Evolutionary conservation across 2,113 vertebrate genomes (phyloP).

Genomic region (Dryoscopus gambensis): DNA sequence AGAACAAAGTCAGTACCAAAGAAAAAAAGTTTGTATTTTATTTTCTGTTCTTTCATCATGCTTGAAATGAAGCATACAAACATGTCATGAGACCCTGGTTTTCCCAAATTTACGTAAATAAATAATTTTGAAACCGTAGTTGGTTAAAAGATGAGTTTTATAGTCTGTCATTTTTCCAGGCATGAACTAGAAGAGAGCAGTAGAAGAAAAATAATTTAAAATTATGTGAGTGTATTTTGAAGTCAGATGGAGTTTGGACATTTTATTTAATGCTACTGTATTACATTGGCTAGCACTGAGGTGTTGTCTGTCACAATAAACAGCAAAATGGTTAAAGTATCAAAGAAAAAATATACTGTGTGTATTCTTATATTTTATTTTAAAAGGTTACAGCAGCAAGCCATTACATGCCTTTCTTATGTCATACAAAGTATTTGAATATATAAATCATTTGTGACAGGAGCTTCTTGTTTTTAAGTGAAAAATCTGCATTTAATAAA

Average conservation of each 20-base stretch:
- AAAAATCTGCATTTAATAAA: constrained; percentile 65
- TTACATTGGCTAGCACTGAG: not conserved
- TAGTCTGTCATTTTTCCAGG: not conserved
- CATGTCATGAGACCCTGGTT: not conserved
- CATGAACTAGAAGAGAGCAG: not conserved
- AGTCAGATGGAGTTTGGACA: not conserved
- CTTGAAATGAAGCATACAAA: not conserved
- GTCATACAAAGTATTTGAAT: constrained; percentile 35
- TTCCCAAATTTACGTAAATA: not conserved
- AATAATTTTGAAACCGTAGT: not conserved
- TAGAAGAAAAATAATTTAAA: not conserved
- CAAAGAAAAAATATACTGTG: not conserved
- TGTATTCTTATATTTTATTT: not conserved
- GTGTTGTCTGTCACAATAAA: not conserved
- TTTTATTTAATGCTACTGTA: not conserved
- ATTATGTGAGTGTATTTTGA: not conserved
- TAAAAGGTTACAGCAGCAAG: constrained; percentile 18
- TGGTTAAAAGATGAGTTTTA: not conserved
- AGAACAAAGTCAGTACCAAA: constrained; percentile 39
- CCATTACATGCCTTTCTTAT: constrained; percentile 28
- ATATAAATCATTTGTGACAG: constrained; percentile 64
- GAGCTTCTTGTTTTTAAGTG: constrained; percentile 64
- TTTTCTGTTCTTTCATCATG: not conserved
- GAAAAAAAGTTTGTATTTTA: constrained; percentile 22
- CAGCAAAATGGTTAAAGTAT: not conserved